phyloP scores from a whole-genome alignment of 1,140 invertebrate genomes.

The Nylanderia fulva region DNA sequence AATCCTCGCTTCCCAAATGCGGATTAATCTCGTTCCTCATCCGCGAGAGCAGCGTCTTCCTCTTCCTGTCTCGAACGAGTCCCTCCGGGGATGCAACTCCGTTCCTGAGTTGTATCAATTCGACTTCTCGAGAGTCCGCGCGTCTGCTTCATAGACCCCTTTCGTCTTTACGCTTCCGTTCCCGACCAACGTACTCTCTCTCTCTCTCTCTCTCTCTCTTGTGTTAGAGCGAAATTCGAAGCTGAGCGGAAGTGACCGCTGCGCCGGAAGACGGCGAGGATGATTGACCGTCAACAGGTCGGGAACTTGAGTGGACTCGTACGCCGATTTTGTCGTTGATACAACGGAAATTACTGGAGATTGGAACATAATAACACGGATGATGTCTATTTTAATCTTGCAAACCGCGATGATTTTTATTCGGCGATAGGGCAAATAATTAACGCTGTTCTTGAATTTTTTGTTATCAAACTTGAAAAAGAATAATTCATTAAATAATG shows the following conservation, averaged over 20 bases:
- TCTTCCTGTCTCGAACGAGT: background rate
- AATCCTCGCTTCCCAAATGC: conserved; percentile 25
- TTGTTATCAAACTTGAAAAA: too few species aligned
- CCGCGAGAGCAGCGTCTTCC: conserved; percentile 8
- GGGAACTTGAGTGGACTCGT: background rate
- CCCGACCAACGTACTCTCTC: background rate
- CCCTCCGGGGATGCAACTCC: conserved; percentile 1
- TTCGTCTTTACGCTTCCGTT: background rate
- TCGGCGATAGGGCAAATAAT: too few species aligned
- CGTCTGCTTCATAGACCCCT: background rate
- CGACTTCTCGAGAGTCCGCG: background rate
- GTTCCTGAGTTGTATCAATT: conserved; percentile 30
- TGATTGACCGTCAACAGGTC: conserved; percentile 28
- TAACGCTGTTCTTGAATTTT: too few species aligned
- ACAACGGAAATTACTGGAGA: conserved; percentile 30
- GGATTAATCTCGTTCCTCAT: conserved; percentile 51
- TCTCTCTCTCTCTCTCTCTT: too few species aligned
- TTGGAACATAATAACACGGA: too few species aligned
- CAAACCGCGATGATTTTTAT: background rate
- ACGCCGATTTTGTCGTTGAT: background rate
- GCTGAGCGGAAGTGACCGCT: conserved; percentile 56
- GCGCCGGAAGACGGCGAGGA: conserved; percentile 42
- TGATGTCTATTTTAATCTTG: background rate
- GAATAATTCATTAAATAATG: conserved; percentile 1
- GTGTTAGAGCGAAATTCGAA: conserved; percentile 57